Conservation (phyloP, 2,888 invertebrate genomes). For the Scaptodrosophila latifasciaeformis region DNA sequence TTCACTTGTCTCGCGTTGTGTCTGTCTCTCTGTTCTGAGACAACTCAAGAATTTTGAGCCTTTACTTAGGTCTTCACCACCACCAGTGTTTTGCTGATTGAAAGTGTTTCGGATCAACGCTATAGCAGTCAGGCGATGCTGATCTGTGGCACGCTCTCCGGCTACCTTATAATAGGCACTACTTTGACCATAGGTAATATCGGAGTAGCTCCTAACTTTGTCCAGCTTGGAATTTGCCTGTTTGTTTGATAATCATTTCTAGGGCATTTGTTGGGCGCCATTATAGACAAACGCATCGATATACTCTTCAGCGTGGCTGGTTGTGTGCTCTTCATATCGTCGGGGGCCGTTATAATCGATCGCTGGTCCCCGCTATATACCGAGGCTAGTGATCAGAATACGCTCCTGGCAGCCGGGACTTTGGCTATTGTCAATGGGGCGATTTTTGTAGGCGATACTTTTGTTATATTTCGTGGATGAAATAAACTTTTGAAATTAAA, state of each 20-base stretch:
- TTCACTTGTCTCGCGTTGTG: too few relatives aligned
- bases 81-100: conserved; percentile 59
- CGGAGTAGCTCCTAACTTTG: neutral
- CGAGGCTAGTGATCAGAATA: conserved; percentile 45
- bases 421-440: conserved; percentile 55
- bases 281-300: conserved; percentile 64
- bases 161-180: conserved; percentile 64
- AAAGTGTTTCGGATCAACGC: conserved; percentile 54
- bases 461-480: conserved; percentile 56
- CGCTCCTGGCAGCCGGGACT: conserved; percentile 51
- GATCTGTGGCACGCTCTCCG: conserved; percentile 64
- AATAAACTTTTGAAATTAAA: conserved; percentile 17
- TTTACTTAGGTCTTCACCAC: conserved; percentile 60
- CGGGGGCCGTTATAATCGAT: conserved; percentile 61
- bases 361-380: conserved; percentile 48
- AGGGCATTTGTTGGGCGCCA: conserved; percentile 57
- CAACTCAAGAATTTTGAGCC: too few relatives aligned
- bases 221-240: neutral
- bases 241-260: conserved; percentile 21
- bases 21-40: too few relatives aligned
- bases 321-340: conserved; percentile 55
- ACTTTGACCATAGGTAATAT: conserved; percentile 62
- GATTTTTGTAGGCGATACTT: conserved; percentile 59
- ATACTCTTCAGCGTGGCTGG: conserved; percentile 58
- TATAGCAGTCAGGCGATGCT: conserved; percentile 68